Conservation (phyloP, 2,797 vertebrate genomes). For the Dicrostonyx torquatus region DNA sequence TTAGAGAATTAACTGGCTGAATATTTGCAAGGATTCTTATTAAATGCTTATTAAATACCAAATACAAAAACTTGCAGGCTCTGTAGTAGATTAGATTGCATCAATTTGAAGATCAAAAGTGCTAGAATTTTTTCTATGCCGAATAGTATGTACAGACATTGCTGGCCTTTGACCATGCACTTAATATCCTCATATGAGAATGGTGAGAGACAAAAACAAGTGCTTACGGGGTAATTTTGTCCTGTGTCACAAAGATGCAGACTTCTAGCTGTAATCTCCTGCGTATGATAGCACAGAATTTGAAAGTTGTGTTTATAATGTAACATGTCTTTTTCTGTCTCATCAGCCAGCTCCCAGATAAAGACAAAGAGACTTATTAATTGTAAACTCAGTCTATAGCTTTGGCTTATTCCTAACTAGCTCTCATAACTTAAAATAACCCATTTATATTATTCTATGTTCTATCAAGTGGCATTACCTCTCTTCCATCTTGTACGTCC, state of each 20-base stretch:
- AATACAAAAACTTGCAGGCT: neutral
- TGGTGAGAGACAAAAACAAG: constrained; percentile 92
- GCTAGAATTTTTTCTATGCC: constrained; percentile 91
- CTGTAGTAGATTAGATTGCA: neutral
- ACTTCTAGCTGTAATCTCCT: constrained; percentile 92
- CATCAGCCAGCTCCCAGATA: neutral
- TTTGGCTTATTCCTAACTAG: neutral
- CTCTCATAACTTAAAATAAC: neutral
- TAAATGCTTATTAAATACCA: neutral
- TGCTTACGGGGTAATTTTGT: constrained; percentile 92
- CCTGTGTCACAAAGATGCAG: constrained; percentile 90
- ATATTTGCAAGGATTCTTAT: neutral
- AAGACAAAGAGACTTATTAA: neutral
- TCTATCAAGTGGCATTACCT: neutral
- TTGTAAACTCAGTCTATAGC: neutral
- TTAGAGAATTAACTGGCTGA: neutral
- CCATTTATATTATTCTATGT: neutral
- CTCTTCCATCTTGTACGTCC: neutral
- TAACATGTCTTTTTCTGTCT: neutral
- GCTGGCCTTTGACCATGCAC: constrained; percentile 90
- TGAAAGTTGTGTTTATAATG: neutral
- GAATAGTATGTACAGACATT: constrained; percentile 89
- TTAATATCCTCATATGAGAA: constrained; percentile 92
- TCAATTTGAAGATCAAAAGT: constrained; percentile 66
- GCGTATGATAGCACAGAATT: constrained; percentile 83